Evolutionary conservation across 2,797 vertebrate species (phyloP), one percentile per base, ranked within the genome.

Genomic region (Anguilla anguilla): DNA sequence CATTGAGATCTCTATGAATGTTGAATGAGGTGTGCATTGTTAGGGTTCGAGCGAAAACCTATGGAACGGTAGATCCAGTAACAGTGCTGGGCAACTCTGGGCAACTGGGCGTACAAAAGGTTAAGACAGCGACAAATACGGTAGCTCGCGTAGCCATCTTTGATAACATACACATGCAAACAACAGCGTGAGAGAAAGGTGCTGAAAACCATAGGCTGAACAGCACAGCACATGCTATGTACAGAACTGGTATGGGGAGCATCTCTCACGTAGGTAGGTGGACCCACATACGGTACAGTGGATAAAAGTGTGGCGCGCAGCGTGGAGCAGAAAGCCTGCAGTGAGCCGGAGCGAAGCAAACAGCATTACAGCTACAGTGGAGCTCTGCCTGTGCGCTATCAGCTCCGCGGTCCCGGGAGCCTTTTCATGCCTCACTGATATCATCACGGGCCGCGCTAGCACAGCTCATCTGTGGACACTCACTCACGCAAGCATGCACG

Each of bases 391-490:
- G 51, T 77, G 69, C 39, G 81, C 74, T 59, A 85, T n/a, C 74
- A 85, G 72, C 39, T 39, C n/a, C 39, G 11, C 6, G n/a, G 51
- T 72, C 87, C 79, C 84, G n/a, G 31, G 85, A 77, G 87, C 22
- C 59, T 87, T 87, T 82, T 81, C 84, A 89, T 89, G 85, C 86
- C 86, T 86, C 87, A 61, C 61, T 86, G 86, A 89, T 83, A 88
- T 74, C 84, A 84, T 86, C 85, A 89, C n/a, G 43, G n/a, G 7
- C 87, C 81, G 51, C 19, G 81, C 89, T 84, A 82, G 57, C 35
- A 69, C 55, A 22, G 17, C 46, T 55, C 82, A 35, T 25, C 51
- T 46, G 46, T 46, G 72, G 7, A 28, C 31, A 59, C 79, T 72
- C 22, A 51, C 46, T 51, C 84, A 85, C 59, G 19, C 61, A 85